A percentile compares a stretch with the other conserved stretches of the same genome.
Evolutionary conservation across 2,888 invertebrate genomes (phyloP).

Genomic region (Eueremaeus valkanovi): DNA sequence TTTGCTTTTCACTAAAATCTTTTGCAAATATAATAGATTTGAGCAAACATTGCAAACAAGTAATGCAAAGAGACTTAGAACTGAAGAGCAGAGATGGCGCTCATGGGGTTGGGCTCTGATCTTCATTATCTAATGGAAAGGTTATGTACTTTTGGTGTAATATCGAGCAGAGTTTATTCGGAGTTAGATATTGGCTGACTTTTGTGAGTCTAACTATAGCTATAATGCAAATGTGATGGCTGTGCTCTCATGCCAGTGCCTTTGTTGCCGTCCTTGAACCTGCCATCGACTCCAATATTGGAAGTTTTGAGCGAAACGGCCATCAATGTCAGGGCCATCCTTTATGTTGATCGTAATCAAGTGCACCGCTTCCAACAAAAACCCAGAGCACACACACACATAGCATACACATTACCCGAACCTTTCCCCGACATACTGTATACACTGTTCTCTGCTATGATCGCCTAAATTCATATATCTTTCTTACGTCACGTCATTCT

Average conservation of each 20-base stretch:
- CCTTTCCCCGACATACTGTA: too few species aligned
- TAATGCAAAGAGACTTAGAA: too few species aligned
- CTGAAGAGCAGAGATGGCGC: neutral
- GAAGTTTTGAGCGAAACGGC: neutral
- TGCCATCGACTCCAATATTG: neutral
- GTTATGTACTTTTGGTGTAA: neutral
- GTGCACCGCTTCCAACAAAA: neutral
- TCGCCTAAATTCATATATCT: neutral
- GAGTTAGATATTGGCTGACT: neutral
- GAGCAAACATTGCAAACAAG: too few species aligned
- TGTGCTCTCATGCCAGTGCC: neutral
- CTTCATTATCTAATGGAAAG: neutral
- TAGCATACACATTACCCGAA: neutral
- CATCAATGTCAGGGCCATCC: conserved; percentile 14
- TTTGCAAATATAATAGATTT: too few species aligned
- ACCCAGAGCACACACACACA: neutral
- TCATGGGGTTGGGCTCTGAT: neutral
- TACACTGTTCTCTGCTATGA: too few species aligned
- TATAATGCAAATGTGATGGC: neutral
- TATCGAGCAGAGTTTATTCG: neutral
- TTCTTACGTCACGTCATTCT: neutral
- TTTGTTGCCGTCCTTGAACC: conserved; percentile 14
- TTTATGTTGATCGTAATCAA: conserved; percentile 11
- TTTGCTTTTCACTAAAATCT: too few species aligned
- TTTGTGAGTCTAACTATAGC: neutral